These are phyloP conservation scores for Babyrousa celebensis DNA, from an alignment of 2,797 vertebrate species.

Conservation along the genomic window DNA sequence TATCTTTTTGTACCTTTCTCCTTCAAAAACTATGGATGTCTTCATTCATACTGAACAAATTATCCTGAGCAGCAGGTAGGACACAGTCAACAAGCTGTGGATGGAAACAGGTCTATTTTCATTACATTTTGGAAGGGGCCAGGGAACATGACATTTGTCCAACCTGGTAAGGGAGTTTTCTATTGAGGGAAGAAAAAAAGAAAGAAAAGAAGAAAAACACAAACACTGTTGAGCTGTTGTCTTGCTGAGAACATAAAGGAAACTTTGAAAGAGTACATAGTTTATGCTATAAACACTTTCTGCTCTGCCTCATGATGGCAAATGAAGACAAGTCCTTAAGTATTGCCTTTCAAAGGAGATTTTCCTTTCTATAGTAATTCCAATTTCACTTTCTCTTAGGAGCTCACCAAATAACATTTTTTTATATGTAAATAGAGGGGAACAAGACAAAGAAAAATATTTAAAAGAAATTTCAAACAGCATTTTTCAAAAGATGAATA, in stretches of 20 bases:
- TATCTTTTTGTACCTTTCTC: slow-evolving; percentile 73
- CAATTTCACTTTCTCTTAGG: not conserved
- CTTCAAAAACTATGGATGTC: slow-evolving; percentile 85
- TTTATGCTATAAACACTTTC: not conserved
- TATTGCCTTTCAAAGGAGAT: not conserved
- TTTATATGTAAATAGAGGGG: not conserved
- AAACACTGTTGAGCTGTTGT: slow-evolving; percentile 31
- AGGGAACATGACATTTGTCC: slow-evolving; percentile 88
- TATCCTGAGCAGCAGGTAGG: slow-evolving; percentile 89
- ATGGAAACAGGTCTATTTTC: slow-evolving; percentile 88
- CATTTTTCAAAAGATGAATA: not conserved
- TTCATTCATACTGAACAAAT: slow-evolving; percentile 91
- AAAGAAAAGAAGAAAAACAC: not conserved
- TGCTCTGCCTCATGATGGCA: slow-evolving; percentile 19
- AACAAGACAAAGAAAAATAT: not conserved
- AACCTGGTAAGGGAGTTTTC: slow-evolving; percentile 58
- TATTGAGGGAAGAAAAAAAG: not conserved
- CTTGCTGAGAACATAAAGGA: slow-evolving; percentile 76
- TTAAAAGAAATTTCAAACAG: not conserved
- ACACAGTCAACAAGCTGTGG: slow-evolving; percentile 88
- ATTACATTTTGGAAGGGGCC: slow-evolving; percentile 83
- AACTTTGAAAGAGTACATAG: not conserved
- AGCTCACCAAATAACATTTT: not conserved
- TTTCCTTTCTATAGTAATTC: not conserved
- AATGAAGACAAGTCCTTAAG: not conserved